Evolutionary conservation across 2,888 invertebrate genomes (phyloP).

Genomic region (Aquatica leii): DNA sequence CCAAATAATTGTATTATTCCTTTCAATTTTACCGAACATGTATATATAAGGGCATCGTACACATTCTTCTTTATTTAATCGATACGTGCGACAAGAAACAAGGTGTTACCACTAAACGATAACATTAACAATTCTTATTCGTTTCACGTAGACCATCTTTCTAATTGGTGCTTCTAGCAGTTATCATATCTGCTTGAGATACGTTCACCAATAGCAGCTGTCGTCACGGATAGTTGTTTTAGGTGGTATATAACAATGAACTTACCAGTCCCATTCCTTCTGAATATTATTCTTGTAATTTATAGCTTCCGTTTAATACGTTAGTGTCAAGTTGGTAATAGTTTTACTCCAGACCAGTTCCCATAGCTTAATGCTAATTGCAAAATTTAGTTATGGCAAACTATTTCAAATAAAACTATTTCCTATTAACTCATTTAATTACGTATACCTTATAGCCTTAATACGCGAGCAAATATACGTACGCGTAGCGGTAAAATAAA

Average conservation of each 20-base stretch:
- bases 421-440: too few relatives aligned
- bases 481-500: too few relatives aligned
- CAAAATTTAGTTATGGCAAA: constrained; percentile 10
- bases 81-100: constrained; percentile 1
- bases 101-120: constrained; percentile 8
- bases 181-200: constrained; percentile 28
- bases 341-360: constrained; percentile 4
- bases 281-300: constrained; percentile 23
- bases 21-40: background rate
- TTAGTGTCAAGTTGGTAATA: constrained; percentile 7
- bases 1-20: background rate
- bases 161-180: constrained; percentile 24
- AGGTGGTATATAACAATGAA: constrained; percentile 14
- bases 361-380: constrained; percentile 10
- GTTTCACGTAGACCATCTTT: constrained; percentile 13
- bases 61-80: background rate
- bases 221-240: constrained; percentile 18
- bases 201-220: constrained; percentile 27
- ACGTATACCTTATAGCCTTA: too few relatives aligned
- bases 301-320: constrained; percentile 26
- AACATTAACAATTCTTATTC: constrained; percentile 18
- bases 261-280: constrained; percentile 17
- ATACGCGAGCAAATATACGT: too few relatives aligned
- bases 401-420: too few relatives aligned
- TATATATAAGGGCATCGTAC: too few relatives aligned